Percentiles rank a stretch among this genome's conserved stretches.
phyloP scores from a whole-genome alignment of 2,888 invertebrate species.

The Ophion obscuratus region DNA sequence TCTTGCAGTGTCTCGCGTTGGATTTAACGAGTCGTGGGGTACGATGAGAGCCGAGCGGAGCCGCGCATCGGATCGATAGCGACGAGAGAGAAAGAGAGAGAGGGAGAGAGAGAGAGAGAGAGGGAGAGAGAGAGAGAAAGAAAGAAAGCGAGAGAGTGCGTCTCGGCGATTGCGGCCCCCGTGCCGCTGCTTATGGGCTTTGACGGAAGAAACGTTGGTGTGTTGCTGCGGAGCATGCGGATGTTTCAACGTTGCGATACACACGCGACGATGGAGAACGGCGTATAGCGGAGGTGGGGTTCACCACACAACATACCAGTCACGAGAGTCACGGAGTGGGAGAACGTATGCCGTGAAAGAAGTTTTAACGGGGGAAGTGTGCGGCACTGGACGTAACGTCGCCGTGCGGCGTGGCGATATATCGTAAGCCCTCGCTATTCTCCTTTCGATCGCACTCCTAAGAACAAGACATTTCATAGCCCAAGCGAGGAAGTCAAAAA shows the following conservation, averaged over 20 bases:
- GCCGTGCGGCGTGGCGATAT: slow-evolving; percentile 68
- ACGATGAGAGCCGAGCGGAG: slow-evolving; percentile 59
- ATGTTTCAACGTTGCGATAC: slow-evolving; percentile 47
- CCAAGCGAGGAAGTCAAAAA: background rate
- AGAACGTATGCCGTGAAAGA: slow-evolving; percentile 55
- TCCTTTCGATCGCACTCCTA: slow-evolving; percentile 41
- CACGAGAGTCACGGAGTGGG: slow-evolving; percentile 37
- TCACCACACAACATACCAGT: slow-evolving; percentile 19
- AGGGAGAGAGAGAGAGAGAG: slow-evolving; percentile 34
- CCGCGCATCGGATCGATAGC: slow-evolving; percentile 74
- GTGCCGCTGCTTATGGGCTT: background rate
- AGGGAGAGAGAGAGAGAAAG: slow-evolving; percentile 31
- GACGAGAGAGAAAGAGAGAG: background rate
- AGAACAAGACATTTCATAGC: background rate
- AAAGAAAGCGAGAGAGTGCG: slow-evolving; percentile 17
- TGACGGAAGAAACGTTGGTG: slow-evolving; percentile 7
- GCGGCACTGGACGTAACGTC: slow-evolving; percentile 63
- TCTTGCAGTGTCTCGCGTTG: slow-evolving; percentile 7
- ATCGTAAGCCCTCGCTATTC: slow-evolving; percentile 61
- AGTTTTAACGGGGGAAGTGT: slow-evolving; percentile 53
- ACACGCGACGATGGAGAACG: slow-evolving; percentile 38
- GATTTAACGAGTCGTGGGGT: slow-evolving; percentile 59
- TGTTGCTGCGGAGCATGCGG: slow-evolving; percentile 42
- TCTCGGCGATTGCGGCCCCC: background rate
- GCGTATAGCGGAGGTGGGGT: slow-evolving; percentile 17